These are phyloP conservation scores for Pipistrellus kuhlii DNA, from an alignment of 2,797 vertebrate genomes.

Conservation along the genomic window DNA sequence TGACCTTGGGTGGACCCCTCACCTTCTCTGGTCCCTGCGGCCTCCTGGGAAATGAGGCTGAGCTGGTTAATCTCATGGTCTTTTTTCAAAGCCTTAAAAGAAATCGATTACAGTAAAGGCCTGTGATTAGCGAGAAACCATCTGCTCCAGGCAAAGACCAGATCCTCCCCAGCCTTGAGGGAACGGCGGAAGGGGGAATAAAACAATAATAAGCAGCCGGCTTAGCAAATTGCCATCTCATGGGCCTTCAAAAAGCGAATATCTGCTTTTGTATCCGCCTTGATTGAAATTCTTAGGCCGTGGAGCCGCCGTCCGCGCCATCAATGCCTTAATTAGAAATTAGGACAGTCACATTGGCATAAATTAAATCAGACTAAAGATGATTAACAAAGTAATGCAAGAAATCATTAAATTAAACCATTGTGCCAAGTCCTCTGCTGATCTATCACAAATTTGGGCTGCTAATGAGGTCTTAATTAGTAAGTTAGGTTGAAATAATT, in stretches of 20 bases:
- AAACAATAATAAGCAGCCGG: constrained; percentile 64
- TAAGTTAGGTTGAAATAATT: constrained; percentile 88
- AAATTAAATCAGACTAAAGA: constrained; percentile 91
- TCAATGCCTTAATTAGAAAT: constrained; percentile 90
- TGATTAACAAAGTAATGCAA: constrained; percentile 91
- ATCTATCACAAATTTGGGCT: constrained; percentile 90
- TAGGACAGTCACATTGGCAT: constrained; percentile 88
- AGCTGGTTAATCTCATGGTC: constrained; percentile 35
- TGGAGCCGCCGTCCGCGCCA: constrained; percentile 73
- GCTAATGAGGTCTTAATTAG: constrained; percentile 91
- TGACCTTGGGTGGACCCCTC: constrained; percentile 16
- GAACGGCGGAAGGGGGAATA: background rate
- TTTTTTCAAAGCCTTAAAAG: constrained; percentile 57
- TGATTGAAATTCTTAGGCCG: constrained; percentile 80
- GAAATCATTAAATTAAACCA: constrained; percentile 91
- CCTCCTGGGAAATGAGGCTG: constrained; percentile 19
- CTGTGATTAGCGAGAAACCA: constrained; percentile 63
- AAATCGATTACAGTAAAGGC: constrained; percentile 54
- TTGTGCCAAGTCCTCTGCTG: constrained; percentile 88
- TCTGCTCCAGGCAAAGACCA: constrained; percentile 64
- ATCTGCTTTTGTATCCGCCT: constrained; percentile 61
- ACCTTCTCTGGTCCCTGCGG: constrained; percentile 62
- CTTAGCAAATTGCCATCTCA: constrained; percentile 55
- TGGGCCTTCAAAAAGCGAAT: background rate
- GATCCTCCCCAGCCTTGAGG: constrained; percentile 49